Evolutionary conservation across 2,113 vertebrate species (phyloP).

Genomic region (Eudyptes chrysolophus): DNA sequence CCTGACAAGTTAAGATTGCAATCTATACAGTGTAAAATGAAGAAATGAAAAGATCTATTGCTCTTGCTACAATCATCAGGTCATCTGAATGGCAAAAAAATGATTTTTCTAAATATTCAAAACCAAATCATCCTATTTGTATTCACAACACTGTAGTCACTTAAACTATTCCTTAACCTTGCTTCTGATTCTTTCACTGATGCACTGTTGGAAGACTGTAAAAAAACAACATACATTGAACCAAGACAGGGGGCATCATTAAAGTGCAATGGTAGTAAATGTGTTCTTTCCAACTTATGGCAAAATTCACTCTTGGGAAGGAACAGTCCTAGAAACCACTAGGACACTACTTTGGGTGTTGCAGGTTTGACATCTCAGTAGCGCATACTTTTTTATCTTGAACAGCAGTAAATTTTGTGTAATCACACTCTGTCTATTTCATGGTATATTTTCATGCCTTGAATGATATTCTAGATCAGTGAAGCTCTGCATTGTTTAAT

Average conservation of each 20-base stretch:
- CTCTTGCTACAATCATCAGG: not conserved
- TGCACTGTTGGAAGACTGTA: not conserved
- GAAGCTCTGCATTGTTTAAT: not conserved
- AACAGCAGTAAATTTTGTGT: not conserved
- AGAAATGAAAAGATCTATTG: not conserved
- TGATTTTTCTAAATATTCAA: not conserved
- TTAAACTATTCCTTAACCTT: not conserved
- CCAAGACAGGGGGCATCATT: not conserved
- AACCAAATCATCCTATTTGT: not conserved
- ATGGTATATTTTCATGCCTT: not conserved
- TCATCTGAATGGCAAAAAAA: not conserved
- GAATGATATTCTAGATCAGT: not conserved
- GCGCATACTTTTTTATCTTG: fast-evolving
- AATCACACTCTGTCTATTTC: not conserved
- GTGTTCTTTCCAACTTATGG: not conserved
- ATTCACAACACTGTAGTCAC: not conserved
- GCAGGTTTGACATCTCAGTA: not conserved
- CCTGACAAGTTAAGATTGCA: not conserved
- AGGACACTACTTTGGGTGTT: not conserved
- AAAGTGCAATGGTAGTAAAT: not conserved
- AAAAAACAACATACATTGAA: not conserved
- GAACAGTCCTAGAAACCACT: not conserved
- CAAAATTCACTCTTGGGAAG: not conserved
- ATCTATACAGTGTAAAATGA: not conserved
- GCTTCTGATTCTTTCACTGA: not conserved